phyloP scores from a whole-genome alignment of 1,140 invertebrate genomes.

The Psilanteris sp. region DNA sequence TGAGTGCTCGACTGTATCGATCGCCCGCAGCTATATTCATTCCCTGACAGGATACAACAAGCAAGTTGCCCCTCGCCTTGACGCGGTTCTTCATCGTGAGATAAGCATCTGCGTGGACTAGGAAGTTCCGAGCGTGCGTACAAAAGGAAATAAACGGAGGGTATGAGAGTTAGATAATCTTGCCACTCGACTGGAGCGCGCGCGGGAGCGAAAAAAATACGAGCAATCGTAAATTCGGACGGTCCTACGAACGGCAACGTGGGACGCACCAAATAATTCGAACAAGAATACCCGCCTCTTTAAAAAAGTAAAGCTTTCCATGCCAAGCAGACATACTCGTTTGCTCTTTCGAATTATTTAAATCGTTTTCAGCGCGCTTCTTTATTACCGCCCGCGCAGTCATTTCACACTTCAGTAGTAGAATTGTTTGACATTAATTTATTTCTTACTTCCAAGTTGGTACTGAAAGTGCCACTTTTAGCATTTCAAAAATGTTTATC shows the following conservation, averaged over 20 bases:
- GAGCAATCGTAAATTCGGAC: conserved; percentile 67
- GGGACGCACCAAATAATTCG: conserved; percentile 14
- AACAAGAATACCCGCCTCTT: conserved; percentile 8
- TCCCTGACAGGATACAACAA: conserved; percentile 27
- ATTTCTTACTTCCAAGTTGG: too few relatives aligned
- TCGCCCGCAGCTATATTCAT: conserved; percentile 48
- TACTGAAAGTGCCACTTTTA: too few relatives aligned
- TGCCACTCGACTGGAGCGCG: conserved; percentile 28
- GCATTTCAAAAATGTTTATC: too few relatives aligned
- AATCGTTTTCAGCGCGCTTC: conserved; percentile 39
- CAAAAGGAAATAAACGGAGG: conserved; percentile 53
- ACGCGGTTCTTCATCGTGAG: conserved; percentile 53
- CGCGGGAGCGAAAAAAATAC: conserved; percentile 57
- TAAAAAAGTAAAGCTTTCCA: conserved; percentile 17
- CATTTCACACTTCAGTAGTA: conserved; percentile 9
- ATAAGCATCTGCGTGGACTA: conserved; percentile 64
- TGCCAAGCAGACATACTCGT: conserved; percentile 23
- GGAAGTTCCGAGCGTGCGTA: conserved; percentile 61
- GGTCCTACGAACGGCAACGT: conserved; percentile 22
- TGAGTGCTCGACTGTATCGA: conserved; percentile 45
- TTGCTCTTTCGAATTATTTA: conserved; percentile 33
- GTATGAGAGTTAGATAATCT: conserved; percentile 54
- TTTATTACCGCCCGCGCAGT: conserved; percentile 25
- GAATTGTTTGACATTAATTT: neutral
- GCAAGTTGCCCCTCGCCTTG: conserved; percentile 33